Conservation (phyloP, 2,113 vertebrate genomes). For the Axis porcinus region DNA sequence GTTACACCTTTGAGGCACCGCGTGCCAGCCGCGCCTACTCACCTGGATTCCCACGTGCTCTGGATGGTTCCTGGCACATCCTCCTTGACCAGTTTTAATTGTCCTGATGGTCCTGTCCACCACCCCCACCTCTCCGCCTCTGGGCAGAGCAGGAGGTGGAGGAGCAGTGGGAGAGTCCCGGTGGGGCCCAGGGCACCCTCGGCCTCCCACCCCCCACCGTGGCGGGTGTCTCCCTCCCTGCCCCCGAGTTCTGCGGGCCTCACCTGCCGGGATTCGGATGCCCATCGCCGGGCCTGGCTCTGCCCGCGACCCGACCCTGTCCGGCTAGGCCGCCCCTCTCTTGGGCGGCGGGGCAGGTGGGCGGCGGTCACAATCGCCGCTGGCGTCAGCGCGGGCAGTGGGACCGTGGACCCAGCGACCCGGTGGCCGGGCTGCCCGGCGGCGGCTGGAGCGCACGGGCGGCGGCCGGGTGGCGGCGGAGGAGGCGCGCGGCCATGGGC, state of each 20-base stretch:
- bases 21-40: fast-evolving
- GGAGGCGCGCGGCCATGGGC: background rate
- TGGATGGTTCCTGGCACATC: fast-evolving
- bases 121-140: too few relatives aligned
- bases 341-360: fast-evolving
- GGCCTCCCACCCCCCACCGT: background rate
- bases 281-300: background rate
- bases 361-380: constrained; percentile 39
- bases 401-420: background rate
- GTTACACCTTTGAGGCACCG: fast-evolving
- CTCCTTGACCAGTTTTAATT: fast-evolving
- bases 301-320: too few relatives aligned
- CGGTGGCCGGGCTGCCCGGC: background rate
- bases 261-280: background rate
- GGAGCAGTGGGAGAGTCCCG: fast-evolving
- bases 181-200: background rate
- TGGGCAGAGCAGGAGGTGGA: fast-evolving
- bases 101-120: fast-evolving
- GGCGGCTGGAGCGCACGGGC: background rate
- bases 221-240: background rate
- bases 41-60: fast-evolving
- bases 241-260: fast-evolving
- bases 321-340: background rate
- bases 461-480: background rate
- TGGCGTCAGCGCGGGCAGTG: background rate